Conservation (phyloP, 2,888 invertebrate species). For the Anthrax anthrax region DNA sequence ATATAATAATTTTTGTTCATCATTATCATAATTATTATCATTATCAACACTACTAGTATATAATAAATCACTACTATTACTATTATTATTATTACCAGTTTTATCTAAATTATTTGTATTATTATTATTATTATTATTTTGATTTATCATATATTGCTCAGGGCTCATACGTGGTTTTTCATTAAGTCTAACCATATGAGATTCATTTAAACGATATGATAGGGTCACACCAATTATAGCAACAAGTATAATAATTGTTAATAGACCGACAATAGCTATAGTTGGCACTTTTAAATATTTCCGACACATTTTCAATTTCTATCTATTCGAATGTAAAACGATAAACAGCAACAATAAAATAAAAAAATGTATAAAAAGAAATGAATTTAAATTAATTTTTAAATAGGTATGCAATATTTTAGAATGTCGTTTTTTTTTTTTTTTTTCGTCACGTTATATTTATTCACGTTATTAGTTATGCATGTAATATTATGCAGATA, state of each 20-base stretch:
- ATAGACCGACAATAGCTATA: conserved; percentile 32
- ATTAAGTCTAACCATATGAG: conserved; percentile 30
- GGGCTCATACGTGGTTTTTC: conserved; percentile 17
- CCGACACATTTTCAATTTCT: conserved; percentile 24
- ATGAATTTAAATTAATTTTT: too few species aligned
- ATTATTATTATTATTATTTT: conserved; percentile 6
- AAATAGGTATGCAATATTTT: too few species aligned
- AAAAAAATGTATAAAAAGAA: too few species aligned
- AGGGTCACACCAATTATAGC: conserved; percentile 40
- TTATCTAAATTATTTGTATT: background rate
- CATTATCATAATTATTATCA: too few species aligned
- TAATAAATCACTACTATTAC: background rate
- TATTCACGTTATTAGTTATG: too few species aligned
- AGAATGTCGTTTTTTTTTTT: too few species aligned
- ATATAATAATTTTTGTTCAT: conserved; percentile 15
- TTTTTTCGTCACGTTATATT: too few species aligned
- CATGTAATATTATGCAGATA: too few species aligned
- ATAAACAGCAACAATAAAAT: too few species aligned
- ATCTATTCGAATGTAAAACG: too few species aligned
- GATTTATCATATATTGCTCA: conserved; percentile 4
- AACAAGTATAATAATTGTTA: conserved; percentile 37
- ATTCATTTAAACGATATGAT: conserved; percentile 32
- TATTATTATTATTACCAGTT: background rate
- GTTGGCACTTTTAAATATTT: conserved; percentile 34
- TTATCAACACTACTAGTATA: too few species aligned